Evolutionary conservation across 2,888 invertebrate species (phyloP).

Genomic region (Clistopyga incitator): DNA sequence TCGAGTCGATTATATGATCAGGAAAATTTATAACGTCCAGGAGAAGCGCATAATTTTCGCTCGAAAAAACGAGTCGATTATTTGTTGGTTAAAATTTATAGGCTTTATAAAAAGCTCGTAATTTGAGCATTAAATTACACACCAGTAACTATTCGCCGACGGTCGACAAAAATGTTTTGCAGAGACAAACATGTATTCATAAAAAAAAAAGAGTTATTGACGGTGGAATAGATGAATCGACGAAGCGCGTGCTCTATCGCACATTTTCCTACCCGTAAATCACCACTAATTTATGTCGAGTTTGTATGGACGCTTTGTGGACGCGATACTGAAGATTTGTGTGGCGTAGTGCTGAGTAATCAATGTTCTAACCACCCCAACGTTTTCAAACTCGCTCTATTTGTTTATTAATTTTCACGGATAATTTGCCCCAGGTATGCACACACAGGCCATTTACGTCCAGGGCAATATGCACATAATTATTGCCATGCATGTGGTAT

Average conservation of each 20-base stretch:
- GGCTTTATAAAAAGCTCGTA: not conserved
- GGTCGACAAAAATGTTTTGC: not conserved
- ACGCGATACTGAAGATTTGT: constrained; percentile 41
- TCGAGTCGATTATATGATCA: not conserved
- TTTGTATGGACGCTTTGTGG: constrained; percentile 57
- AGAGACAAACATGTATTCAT: not conserved
- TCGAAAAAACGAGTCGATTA: constrained; percentile 1
- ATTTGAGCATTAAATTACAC: not conserved
- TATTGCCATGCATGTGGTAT: no score
- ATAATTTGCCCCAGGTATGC: not conserved
- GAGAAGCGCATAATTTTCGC: not conserved
- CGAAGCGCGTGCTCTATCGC: constrained; percentile 74
- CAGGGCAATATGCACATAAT: no score
- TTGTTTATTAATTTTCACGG: not conserved
- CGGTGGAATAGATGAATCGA: constrained; percentile 22
- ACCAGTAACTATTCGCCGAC: not conserved
- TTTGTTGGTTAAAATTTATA: not conserved
- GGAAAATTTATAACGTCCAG: not conserved
- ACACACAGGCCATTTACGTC: not conserved
- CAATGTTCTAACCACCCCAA: not conserved
- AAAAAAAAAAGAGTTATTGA: constrained; percentile 34
- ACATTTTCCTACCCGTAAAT: constrained; percentile 71
- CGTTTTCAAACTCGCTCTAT: no score
- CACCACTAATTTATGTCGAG: constrained; percentile 74
- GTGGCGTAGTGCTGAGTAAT: constrained; percentile 12